Conservation (phyloP, 2,888 invertebrate species). For the Erebia ligea region DNA sequence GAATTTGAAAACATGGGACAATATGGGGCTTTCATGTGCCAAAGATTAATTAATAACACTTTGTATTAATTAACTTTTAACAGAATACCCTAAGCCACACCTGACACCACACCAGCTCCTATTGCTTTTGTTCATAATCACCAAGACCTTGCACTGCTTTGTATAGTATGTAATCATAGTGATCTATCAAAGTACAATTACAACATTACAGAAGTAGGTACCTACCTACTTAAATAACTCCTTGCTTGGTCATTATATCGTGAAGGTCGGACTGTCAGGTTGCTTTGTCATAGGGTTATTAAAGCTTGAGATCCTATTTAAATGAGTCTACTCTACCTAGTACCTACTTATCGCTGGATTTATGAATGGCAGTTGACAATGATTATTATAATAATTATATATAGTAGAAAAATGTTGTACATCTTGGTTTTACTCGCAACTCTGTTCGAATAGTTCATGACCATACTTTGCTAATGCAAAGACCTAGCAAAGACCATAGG, state of each 20-base stretch:
- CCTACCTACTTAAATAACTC: slow-evolving; percentile 23
- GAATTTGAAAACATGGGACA: too few species aligned
- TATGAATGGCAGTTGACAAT: neutral
- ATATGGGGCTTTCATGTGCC: too few species aligned
- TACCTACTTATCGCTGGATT: slow-evolving; percentile 5
- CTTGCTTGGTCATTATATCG: slow-evolving; percentile 31
- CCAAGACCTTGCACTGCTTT: slow-evolving; percentile 33
- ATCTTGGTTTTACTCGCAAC: too few species aligned
- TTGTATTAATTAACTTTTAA: too few species aligned
- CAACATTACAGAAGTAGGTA: slow-evolving; percentile 27
- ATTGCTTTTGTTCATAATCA: slow-evolving; percentile 25
- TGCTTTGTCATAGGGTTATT: slow-evolving; percentile 36
- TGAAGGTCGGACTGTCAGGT: slow-evolving; percentile 33
- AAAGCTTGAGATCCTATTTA: slow-evolving; percentile 36
- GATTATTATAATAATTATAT: neutral
- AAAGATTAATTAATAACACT: too few species aligned
- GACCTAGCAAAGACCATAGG: too few species aligned
- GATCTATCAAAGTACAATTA: slow-evolving; percentile 38
- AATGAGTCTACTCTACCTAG: slow-evolving; percentile 27
- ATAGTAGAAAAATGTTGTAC: neutral
- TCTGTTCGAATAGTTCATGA: too few species aligned
- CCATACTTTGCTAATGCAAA: too few species aligned
- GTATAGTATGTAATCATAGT: slow-evolving; percentile 33
- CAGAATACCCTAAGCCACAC: too few species aligned
- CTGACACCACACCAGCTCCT: neutral